A percentile compares a stretch with the other conserved stretches of the same genome.
Evolutionary conservation across 2,888 invertebrate species (phyloP).

Genomic region (Xestia rhomboidea): DNA sequence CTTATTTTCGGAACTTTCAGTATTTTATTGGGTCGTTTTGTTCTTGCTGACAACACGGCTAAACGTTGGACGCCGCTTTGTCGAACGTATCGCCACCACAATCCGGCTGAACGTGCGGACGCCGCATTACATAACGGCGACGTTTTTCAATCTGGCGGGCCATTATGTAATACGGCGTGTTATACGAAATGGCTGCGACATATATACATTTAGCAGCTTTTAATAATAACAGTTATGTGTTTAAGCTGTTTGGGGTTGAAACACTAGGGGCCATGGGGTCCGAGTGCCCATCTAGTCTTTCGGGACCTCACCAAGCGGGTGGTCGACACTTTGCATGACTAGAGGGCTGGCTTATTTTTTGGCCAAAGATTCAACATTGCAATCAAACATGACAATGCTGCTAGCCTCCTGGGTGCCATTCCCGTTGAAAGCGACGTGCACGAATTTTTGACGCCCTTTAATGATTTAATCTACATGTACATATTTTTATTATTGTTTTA

Average conservation of each 20-base stretch:
- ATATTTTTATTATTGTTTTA: background rate
- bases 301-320: background rate
- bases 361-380: background rate
- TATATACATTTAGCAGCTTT: background rate
- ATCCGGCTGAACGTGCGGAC: no score
- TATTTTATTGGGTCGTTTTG: no score
- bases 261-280: background rate
- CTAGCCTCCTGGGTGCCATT: background rate
- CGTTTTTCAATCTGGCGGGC: no score
- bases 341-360: background rate
- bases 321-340: background rate
- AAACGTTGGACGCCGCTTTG: no score
- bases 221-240: background rate
- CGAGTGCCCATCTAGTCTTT: background rate
- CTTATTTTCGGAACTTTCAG: no score
- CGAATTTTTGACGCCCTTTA: background rate
- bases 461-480: background rate
- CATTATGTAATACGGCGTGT: no score
- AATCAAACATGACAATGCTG: background rate
- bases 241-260: background rate
- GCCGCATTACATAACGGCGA: no score
- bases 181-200: no score
- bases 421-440: background rate
- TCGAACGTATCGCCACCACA: no score
- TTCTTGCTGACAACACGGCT: no score